phyloP scores from a whole-genome alignment of 2,888 invertebrate genomes.

The Plagodis dolabraria region DNA sequence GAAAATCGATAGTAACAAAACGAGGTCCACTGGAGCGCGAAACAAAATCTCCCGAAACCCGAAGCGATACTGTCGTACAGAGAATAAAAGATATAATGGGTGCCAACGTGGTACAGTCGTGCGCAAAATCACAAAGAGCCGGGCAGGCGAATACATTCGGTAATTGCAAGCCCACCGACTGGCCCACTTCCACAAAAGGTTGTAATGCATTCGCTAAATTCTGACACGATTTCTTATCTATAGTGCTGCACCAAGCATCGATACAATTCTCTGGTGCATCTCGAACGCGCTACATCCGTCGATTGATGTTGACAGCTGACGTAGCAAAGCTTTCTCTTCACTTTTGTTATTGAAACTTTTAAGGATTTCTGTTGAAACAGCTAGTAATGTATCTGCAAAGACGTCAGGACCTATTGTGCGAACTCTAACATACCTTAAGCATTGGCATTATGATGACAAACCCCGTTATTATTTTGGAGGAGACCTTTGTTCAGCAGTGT shows the following conservation, averaged over 20 bases:
- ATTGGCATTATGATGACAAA: too few species aligned
- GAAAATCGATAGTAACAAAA: slow-evolving; percentile 40
- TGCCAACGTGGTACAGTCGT: slow-evolving; percentile 41
- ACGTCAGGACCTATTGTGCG: background rate
- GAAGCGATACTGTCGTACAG: slow-evolving; percentile 38
- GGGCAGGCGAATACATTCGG: slow-evolving; percentile 50
- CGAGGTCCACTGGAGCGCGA: slow-evolving; percentile 37
- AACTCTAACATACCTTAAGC: too few species aligned
- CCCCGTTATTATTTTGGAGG: too few species aligned
- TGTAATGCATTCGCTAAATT: slow-evolving; percentile 60
- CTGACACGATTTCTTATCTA: slow-evolving; percentile 45
- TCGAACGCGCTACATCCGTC: slow-evolving; percentile 37
- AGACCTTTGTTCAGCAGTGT: too few species aligned
- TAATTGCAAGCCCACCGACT: slow-evolving; percentile 59
- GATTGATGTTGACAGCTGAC: slow-evolving; percentile 43
- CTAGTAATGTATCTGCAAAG: background rate
- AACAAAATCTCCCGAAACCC: slow-evolving; percentile 49
- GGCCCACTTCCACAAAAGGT: slow-evolving; percentile 57
- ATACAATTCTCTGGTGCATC: slow-evolving; percentile 41
- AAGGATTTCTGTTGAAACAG: background rate
- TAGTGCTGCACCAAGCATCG: slow-evolving; percentile 46
- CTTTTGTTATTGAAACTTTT: slow-evolving; percentile 4
- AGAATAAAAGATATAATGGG: slow-evolving; percentile 44
- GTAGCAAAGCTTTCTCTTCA: slow-evolving; percentile 29
- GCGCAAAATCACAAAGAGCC: slow-evolving; percentile 55